Percentiles rank a stretch among this genome's conserved stretches.
These are phyloP conservation scores for Steatocranus sp. DNA, from an alignment of 2,797 vertebrate species.

Conservation along the genomic window DNA sequence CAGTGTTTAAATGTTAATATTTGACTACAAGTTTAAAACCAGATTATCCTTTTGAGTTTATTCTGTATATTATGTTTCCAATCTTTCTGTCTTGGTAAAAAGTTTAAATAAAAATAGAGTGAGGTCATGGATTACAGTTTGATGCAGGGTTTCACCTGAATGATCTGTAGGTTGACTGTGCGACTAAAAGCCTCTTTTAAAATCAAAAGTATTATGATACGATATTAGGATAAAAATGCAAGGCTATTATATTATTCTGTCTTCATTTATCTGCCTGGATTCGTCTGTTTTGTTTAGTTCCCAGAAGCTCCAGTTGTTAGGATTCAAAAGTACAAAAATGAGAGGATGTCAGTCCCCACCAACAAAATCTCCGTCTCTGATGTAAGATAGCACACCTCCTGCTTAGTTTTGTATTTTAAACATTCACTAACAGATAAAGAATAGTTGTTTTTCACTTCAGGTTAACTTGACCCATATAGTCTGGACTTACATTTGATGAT, in stretches of 20 bases:
- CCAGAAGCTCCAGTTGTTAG: constrained; percentile 1
- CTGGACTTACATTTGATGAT: not conserved
- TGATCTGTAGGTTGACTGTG: not conserved
- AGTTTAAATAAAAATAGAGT: not conserved
- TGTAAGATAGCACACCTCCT: constrained; percentile 8
- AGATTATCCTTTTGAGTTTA: not conserved
- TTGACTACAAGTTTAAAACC: not conserved
- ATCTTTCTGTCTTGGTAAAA: not conserved
- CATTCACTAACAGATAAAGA: not conserved
- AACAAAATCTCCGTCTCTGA: constrained; percentile 34
- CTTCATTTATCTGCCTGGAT: not conserved
- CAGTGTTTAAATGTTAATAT: not conserved
- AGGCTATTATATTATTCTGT: not conserved
- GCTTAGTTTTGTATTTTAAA: not conserved
- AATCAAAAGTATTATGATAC: not conserved
- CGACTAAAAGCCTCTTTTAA: not conserved
- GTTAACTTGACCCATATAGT: not conserved
- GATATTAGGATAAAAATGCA: not conserved
- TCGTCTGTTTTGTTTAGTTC: not conserved
- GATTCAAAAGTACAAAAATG: not conserved
- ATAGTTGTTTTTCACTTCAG: not conserved
- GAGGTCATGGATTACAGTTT: not conserved
- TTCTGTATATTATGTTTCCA: not conserved
- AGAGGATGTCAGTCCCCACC: constrained; percentile 32
- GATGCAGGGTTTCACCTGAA: not conserved